Percentiles rank a stretch among this genome's conserved stretches.
phyloP scores from a whole-genome alignment of 2,888 invertebrate species.

The Orgyia antiqua region DNA sequence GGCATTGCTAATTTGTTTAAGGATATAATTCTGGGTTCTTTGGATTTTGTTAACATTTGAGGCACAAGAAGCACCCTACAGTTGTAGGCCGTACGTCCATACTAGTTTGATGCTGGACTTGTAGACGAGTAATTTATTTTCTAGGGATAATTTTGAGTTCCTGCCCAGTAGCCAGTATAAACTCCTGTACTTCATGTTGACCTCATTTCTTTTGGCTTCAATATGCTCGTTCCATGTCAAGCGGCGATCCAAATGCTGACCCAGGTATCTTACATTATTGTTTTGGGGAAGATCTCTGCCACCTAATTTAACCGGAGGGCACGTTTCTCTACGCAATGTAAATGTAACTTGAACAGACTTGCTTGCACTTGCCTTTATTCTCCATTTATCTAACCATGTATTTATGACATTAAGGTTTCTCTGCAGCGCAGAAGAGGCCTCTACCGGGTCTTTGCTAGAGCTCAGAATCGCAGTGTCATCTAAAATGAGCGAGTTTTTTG shows the following conservation, averaged over 20 bases:
- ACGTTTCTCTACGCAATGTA: neutral
- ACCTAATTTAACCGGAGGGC: neutral
- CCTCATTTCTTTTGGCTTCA: no score
- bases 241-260: neutral
- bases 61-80: neutral
- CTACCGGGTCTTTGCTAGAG: neutral
- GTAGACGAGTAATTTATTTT: constrained; percentile 1
- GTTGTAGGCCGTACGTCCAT: neutral
- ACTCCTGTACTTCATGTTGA: neutral
- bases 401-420: neutral
- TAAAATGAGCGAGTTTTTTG: no score
- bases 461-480: neutral
- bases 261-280: neutral
- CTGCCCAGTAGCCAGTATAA: neutral
- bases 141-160: neutral
- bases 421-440: neutral
- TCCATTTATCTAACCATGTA: neutral
- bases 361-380: no score
- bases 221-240: no score
- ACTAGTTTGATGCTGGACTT: neutral
- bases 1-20: no score
- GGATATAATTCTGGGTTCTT: no score
- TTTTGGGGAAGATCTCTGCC: neutral
- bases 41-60: neutral
- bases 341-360: no score